Evolutionary conservation across 2,888 invertebrate species (phyloP), one percentile per base, ranked within the genome.

Genomic region (Clivina fossor): DNA sequence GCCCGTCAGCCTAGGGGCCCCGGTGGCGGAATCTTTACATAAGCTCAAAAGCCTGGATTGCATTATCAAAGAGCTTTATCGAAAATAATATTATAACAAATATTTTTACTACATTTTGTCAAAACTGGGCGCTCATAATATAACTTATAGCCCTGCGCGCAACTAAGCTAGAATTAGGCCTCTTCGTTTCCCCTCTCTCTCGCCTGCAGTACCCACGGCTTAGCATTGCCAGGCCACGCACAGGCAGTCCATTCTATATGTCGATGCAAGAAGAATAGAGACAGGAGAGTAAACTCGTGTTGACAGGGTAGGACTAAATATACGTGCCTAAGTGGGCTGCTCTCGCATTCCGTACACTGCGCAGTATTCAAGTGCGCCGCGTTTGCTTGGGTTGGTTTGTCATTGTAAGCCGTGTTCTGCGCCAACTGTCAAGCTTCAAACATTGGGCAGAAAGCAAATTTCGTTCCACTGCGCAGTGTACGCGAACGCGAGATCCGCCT

Each of bases 1-100:
- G 38, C 38, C 38, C 19, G 20, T 22, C 20, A 38, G 19, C 38
- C 38, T 38, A 38, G 20, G 38, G 19, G 19, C 38, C 19, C 38
- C 19, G 38, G 38, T 38, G 38, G 38, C 18, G 19, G 19, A 38
- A 38, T 19, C 38, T 38, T 38, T 37, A 37, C 37, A 37, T 13
- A 37, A 37, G 37, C 37, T 37, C 37, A 37, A 37, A 37, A 15
- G 37, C 15, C 16, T 15, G 37, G 37, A 16, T 37, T 37, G 37
- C 16, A 16, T 37, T 37, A 37, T 37, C 37, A 11, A 37, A 13
- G 18, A n/a, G 15, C n/a, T 37, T 37, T 15, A n/a, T n/a, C n/a
- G n/a, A n/a, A n/a, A n/a, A 32, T 32, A 32, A 32, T 32, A 32
- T 32, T 32, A 32, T 8, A 32, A 32, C 13, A 32, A 32, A 32